Evolutionary conservation across 2,888 invertebrate species (phyloP).

Genomic region (Nomada fabriciana): DNA sequence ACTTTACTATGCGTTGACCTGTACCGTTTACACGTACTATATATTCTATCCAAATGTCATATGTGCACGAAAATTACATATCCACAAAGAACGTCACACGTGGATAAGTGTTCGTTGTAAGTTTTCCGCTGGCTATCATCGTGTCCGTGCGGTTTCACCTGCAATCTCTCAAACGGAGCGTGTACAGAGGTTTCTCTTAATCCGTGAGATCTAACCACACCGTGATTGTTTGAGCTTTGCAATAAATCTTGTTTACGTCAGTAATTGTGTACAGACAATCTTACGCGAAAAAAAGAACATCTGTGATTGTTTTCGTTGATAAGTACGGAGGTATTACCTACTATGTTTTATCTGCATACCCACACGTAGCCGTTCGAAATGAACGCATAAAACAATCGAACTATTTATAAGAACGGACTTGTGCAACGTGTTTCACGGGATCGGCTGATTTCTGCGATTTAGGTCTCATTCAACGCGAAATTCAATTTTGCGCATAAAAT

Average conservation of each 20-base stretch:
- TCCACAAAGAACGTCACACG: neutral
- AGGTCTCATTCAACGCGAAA: constrained; percentile 12
- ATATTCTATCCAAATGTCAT: too few relatives aligned
- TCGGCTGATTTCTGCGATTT: constrained; percentile 15
- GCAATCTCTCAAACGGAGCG: constrained; percentile 29
- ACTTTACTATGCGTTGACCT: too few relatives aligned
- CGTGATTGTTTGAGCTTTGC: constrained; percentile 34
- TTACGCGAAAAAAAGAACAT: too few relatives aligned
- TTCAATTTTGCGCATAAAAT: neutral
- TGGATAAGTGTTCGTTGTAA: constrained; percentile 23
- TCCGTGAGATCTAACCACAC: constrained; percentile 49
- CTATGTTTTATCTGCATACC: too few relatives aligned
- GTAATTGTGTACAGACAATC: constrained; percentile 25
- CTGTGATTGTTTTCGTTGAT: neutral
- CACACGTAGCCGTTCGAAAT: neutral
- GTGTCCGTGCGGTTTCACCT: constrained; percentile 36
- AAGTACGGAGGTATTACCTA: too few relatives aligned
- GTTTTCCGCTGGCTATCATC: constrained; percentile 3
- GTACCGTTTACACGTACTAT: too few relatives aligned
- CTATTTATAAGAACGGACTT: constrained; percentile 37
- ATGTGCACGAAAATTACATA: neutral
- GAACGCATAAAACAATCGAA: constrained; percentile 7
- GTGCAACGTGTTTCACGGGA: constrained; percentile 8
- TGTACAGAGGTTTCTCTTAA: constrained; percentile 42
- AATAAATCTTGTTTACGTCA: constrained; percentile 7